Percentiles rank a stretch among this genome's conserved stretches.
phyloP scores from a whole-genome alignment of 2,888 invertebrate species.

The Nymphalis polychloros region DNA sequence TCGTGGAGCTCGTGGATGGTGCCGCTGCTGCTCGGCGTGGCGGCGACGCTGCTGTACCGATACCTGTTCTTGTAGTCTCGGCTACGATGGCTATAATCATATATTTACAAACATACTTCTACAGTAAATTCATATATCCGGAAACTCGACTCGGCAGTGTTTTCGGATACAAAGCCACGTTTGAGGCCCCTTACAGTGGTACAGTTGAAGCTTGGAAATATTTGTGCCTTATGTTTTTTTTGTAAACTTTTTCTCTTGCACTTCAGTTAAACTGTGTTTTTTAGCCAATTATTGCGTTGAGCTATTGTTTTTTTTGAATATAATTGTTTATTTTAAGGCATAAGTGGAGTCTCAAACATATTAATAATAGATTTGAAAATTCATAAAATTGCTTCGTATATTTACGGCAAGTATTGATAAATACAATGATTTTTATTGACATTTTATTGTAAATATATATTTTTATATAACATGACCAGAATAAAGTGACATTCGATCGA shows the following conservation, averaged over 20 bases:
- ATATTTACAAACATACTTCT: too few relatives aligned
- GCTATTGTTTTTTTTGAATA: too few relatives aligned
- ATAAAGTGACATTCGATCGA: too few relatives aligned
- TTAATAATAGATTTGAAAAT: too few relatives aligned
- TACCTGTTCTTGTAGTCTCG: conserved; percentile 82
- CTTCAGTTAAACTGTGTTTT: background rate
- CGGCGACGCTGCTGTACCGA: conserved; percentile 86
- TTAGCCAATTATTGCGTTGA: background rate
- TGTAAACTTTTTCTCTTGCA: background rate
- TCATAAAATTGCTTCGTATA: too few relatives aligned
- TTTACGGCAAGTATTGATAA: too few relatives aligned
- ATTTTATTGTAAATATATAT: too few relatives aligned
- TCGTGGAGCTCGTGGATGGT: conserved; percentile 84
- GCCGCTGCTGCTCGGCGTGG: conserved; percentile 84
- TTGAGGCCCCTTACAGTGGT: background rate
- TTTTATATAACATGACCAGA: too few relatives aligned
- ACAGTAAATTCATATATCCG: too few relatives aligned
- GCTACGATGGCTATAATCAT: background rate
- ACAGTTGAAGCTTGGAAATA: background rate
- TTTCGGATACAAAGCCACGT: background rate
- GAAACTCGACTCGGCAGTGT: background rate
- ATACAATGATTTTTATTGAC: too few relatives aligned
- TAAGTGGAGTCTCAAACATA: too few relatives aligned
- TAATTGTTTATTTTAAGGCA: too few relatives aligned
- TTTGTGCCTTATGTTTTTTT: background rate